Evolutionary conservation across 2,888 invertebrate species (phyloP), one percentile per base, ranked within the genome.

Genomic region (Apotomis betuletana): DNA sequence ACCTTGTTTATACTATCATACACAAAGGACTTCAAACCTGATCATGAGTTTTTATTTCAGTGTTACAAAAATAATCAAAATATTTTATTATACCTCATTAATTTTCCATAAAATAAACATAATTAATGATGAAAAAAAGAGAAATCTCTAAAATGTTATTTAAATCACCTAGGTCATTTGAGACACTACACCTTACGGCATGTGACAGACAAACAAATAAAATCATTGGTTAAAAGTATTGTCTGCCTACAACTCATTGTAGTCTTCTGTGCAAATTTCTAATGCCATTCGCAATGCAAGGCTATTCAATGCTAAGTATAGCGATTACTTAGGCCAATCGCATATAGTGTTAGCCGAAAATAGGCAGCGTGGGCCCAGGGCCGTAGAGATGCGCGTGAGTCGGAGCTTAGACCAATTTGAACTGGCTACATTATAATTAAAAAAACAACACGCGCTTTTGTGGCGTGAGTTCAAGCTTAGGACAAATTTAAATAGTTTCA

Each of bases 241-340:
- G 65, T 57, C 65, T 65, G 46, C 55, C 55, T 65, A 46, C 65
- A 57, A 41, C 41, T 55, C 49, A 55, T 64, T 57, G 46, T 57
- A 27, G 27, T 36, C 41, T 6, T 41, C 27, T 6, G 49, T 52
- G 65, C 65, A 36, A 65, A 65, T 65, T 65, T 67, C 51, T 52
- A 67, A 59, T 52, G 15, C 36, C 13, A 60, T 52, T 61, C 51
- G 10, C 13, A 61, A 49, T 1, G 41, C 54, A 58, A 67, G 57
- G 58, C 41, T 58, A 38, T 15, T 44, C n/a, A 6, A 12, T 41
- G 15, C 55, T 69, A 57, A 62, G 55, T 65, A 46, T 65, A 57
- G 44, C 38, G 13, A 55, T 62, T 27, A 27, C 27, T 27, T 62
- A 41, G 69, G 52, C 49, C 8, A 52, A 54, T 41, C 41, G 6